These are phyloP conservation scores for Cephus pulcher DNA, from an alignment of 2,888 invertebrate species.

Conservation along the genomic window DNA sequence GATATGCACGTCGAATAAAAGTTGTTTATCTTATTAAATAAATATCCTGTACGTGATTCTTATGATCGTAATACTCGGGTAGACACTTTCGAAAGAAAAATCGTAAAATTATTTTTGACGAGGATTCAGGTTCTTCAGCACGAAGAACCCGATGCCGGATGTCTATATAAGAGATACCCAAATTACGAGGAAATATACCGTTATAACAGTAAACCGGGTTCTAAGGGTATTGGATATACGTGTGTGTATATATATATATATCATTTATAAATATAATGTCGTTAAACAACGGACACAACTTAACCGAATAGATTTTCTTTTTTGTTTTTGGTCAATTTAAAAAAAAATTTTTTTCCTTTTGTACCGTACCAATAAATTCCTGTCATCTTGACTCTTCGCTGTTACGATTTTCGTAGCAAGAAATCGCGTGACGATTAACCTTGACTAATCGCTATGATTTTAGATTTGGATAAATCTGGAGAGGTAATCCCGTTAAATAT, in stretches of 20 bases:
- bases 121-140: not conserved
- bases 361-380: conserved; percentile 17
- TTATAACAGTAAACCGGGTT: conserved; percentile 42
- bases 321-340: not conserved
- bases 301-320: not conserved
- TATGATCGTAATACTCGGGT: not conserved
- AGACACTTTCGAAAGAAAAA: not conserved
- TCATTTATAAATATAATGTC: not conserved
- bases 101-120: not conserved
- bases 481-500: not conserved
- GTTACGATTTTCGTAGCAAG: not conserved
- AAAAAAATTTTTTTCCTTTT: conserved; percentile 1
- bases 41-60: not conserved
- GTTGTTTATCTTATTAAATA: not conserved
- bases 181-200: conserved; percentile 56
- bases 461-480: not conserved
- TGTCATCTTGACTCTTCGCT: conserved; percentile 8
- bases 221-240: not conserved
- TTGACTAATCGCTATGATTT: not conserved
- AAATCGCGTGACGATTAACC: not conserved
- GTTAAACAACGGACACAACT: not conserved
- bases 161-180: conserved; percentile 48
- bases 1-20: not conserved
- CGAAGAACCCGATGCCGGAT: conserved; percentile 35
- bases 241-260: not conserved